These are phyloP conservation scores for Ischnus inquisitorius DNA, from an alignment of 2,888 invertebrate genomes.

Conservation along the genomic window DNA sequence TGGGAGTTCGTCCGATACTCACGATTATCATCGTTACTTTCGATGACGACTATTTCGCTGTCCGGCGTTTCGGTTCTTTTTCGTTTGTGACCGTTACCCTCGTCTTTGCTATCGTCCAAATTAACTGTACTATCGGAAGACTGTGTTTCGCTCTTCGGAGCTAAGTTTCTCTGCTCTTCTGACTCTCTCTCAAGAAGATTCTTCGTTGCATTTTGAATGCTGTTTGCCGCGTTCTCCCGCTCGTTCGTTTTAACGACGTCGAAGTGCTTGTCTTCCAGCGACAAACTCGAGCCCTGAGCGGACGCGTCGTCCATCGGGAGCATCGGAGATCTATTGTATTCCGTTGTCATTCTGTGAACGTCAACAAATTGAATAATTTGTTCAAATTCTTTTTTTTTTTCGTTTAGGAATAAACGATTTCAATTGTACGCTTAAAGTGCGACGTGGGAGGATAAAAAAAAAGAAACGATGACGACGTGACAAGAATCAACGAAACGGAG, in stretches of 20 bases:
- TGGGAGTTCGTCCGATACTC: slow-evolving; percentile 15
- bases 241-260: slow-evolving; percentile 61
- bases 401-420: background rate
- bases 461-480: background rate
- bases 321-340: slow-evolving; percentile 43
- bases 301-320: slow-evolving; percentile 45
- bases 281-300: slow-evolving; percentile 39
- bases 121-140: background rate
- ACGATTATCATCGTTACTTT: slow-evolving; percentile 57
- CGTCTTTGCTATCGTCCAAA: slow-evolving; percentile 35
- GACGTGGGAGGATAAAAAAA: background rate
- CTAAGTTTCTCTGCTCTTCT: slow-evolving; percentile 34
- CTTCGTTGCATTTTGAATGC: slow-evolving; percentile 45
- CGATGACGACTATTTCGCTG: slow-evolving; percentile 62
- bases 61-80: slow-evolving; percentile 63
- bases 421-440: background rate
- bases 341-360: slow-evolving; percentile 66
- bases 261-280: slow-evolving; percentile 64
- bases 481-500: background rate
- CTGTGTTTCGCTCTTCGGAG: slow-evolving; percentile 4
- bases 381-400: background rate
- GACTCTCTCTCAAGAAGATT: slow-evolving; percentile 68
- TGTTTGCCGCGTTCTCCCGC: slow-evolving; percentile 35
- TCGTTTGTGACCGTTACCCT: slow-evolving; percentile 38
- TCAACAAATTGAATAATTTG: background rate